Evolutionary conservation across 2,113 vertebrate species (phyloP).

Genomic region (Brachyistius frenatus): DNA sequence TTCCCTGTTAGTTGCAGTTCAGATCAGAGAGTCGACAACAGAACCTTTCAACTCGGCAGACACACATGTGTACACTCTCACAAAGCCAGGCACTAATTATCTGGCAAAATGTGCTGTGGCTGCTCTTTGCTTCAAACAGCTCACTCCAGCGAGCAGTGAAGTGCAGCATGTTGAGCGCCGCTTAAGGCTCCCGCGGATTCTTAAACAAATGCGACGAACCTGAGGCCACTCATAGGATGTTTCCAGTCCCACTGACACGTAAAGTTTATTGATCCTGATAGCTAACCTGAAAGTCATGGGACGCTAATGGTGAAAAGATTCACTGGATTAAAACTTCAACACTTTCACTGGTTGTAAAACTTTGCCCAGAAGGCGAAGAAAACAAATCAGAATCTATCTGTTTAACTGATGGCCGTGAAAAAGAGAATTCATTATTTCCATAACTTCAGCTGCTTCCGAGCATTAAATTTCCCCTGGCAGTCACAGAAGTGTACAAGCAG

Average conservation of each 20-base stretch:
- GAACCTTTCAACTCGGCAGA: conserved; percentile 73
- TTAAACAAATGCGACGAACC: conserved; percentile 69
- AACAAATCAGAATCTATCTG: conserved; percentile 68
- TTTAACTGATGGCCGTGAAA: conserved; percentile 56
- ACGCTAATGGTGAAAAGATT: conserved; percentile 54
- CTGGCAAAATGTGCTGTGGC: conserved; percentile 69
- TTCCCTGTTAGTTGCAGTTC: conserved; percentile 77
- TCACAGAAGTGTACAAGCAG: not conserved
- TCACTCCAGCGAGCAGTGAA: conserved; percentile 50
- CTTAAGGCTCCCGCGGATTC: conserved; percentile 50
- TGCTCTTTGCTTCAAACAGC: conserved; percentile 75
- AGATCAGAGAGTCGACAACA: conserved; percentile 82
- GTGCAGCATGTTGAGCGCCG: conserved; percentile 39
- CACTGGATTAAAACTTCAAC: conserved; percentile 49
- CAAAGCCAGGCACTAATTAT: conserved; percentile 81
- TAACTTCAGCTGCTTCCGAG: conserved; percentile 14
- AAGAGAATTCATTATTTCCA: conserved; percentile 25
- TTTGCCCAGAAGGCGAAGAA: conserved; percentile 28
- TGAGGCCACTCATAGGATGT: conserved; percentile 48
- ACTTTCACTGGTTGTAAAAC: conserved; percentile 28
- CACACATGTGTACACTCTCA: conserved; percentile 56
- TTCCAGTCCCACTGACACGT: conserved; percentile 52
- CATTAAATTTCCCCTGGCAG: conserved; percentile 7
- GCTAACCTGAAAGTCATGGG: conserved; percentile 47
- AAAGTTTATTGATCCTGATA: conserved; percentile 64